These are phyloP conservation scores for Gerris lacustris DNA, from an alignment of 2,888 invertebrate species.

Conservation along the genomic window DNA sequence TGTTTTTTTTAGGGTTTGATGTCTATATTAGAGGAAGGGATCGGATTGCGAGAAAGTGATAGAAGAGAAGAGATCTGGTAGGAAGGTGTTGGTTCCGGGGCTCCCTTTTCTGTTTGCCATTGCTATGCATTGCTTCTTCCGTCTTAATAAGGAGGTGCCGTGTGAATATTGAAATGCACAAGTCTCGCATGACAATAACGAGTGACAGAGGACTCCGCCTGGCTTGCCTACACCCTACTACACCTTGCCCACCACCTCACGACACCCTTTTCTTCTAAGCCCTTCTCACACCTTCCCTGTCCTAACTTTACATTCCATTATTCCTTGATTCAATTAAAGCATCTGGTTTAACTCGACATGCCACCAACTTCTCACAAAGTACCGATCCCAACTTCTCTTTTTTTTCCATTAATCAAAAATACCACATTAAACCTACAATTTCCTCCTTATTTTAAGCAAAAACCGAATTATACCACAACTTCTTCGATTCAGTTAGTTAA, in stretches of 20 bases:
- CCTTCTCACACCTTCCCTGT: background rate
- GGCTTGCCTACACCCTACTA: background rate
- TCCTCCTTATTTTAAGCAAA: too few species aligned
- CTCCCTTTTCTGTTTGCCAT: constrained; percentile 4
- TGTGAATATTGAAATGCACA: constrained; percentile 17
- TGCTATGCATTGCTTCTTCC: constrained; percentile 20
- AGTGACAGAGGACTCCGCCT: background rate
- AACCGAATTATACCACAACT: too few species aligned
- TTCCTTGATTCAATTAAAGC: background rate
- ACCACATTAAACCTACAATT: too few species aligned
- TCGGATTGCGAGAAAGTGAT: too few species aligned
- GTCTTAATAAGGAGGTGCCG: constrained; percentile 17
- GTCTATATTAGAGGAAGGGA: too few species aligned
- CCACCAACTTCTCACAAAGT: too few species aligned
- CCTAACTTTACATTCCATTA: constrained; percentile 1
- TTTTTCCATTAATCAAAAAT: too few species aligned
- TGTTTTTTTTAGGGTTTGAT: too few species aligned
- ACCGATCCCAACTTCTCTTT: too few species aligned
- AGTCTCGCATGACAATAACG: constrained; percentile 15
- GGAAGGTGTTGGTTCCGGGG: too few species aligned
- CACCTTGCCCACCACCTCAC: background rate
- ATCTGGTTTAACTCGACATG: background rate
- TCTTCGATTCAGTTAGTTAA: too few species aligned
- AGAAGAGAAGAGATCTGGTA: too few species aligned
- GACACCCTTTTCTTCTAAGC: background rate